Base-by-base conservation (phyloP, 1,140 invertebrate species). In the Aphaenogaster ashmeadi region DNA sequence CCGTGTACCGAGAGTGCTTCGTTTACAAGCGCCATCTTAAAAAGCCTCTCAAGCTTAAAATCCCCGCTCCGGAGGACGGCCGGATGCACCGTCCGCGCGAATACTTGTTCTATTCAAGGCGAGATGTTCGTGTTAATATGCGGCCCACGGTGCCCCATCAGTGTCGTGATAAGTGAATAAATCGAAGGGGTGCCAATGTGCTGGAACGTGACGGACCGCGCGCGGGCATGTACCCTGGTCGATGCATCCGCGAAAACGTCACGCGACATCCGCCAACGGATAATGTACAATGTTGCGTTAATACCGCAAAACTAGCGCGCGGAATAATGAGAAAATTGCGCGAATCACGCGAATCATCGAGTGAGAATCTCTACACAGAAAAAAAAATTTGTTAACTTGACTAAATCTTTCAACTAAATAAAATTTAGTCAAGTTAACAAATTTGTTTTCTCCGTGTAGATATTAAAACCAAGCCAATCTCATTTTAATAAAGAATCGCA, bases 71-170 rank as follows among this genome's bases (percentile, higher is more conserved):
- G 36, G 36, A 44, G 38, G 38, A 6, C 36, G 21, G 2, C 4
- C 44, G 38, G 33, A 66, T 64, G 78, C 54, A 38, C 36, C 3
- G 3, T 60, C 41, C 8, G 6, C 44, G 33, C 21, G 60, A 88
- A 60, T 33, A 21, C 21, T 8, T 52, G 67, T 80, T 89, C 79
- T 75, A 89, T 67, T 80, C 60, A 44, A 47, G 67, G 74, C 38
- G 75, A 47, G 41, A 60, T 52, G 66, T 74, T n/a, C 18, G 7
- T 27, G 47, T 89, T 89, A 72, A 72, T 86, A 86, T 89, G 38
- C 88, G 56, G 13, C n/a, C 18, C 27, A 47, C 36, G 41, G 18
- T 36, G 36, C 6, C 11, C 50, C 54, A 41, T 69, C 41, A 38
- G 27, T 50, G 50, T 62, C 9, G 13, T 11, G 56, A 69, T 64